Base-by-base conservation (phyloP, 2,888 invertebrate genomes). In the Brachylomia viminalis region DNA sequence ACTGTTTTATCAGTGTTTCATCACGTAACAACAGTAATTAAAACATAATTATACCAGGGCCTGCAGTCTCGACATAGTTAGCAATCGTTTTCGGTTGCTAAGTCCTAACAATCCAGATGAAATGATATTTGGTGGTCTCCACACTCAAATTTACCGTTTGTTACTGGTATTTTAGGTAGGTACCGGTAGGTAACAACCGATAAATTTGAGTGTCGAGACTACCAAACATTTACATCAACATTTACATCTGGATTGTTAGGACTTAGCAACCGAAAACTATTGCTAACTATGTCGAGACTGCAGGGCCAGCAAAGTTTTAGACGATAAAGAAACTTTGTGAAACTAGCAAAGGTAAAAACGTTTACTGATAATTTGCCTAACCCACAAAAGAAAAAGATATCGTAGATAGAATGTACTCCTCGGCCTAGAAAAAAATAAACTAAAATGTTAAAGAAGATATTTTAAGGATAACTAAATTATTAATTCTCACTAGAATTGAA, bases 1-100 rank as follows among this genome's bases (percentile, higher is more conserved):
- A 20, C n/a, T 10, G 13, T 67, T n/a, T 66, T 66, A 66, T 33
- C 33, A 20, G n/a, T n/a, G 3, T 20, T 3, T 33, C 30, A 30
- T 5, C 20, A 20, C 33, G 13, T 71, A 33, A 30, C 71, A n/a
- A 17, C 49, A 23, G 42, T 42, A 7, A 27, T 70, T 70, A 42
- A n/a, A 71, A 71, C 6, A n/a, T 45, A 71, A 30, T 54, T 70
- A 23, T 30, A n/a, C n/a, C n/a, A n/a, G n/a, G n/a, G n/a, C n/a
- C n/a, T n/a, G n/a, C n/a, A n/a, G n/a, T n/a, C n/a, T n/a, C n/a
- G n/a, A n/a, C n/a, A n/a, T n/a, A n/a, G n/a, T n/a, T n/a, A n/a
- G n/a, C n/a, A n/a, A n/a, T n/a, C n/a, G n/a, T n/a, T n/a, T n/a
- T n/a, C n/a, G n/a, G n/a, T n/a, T n/a, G n/a, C n/a, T n/a, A n/a